Evolutionary conservation across 2,797 vertebrate genomes (phyloP).

Genomic region (Meriones psammophilus): DNA sequence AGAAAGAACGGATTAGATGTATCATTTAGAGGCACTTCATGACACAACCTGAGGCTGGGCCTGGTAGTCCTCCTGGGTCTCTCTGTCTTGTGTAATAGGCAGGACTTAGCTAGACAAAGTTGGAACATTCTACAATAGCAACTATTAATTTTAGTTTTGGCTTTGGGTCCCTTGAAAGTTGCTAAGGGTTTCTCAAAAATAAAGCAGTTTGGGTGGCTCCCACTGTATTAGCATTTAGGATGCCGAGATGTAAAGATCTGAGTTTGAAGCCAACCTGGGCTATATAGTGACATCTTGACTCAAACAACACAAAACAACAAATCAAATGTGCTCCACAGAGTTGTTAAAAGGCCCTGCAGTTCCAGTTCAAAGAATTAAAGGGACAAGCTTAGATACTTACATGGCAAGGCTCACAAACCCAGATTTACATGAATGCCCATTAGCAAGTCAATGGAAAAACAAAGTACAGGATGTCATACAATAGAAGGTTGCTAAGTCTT

Average conservation of each 20-base stretch:
- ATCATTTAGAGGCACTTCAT: background rate
- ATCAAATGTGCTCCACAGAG: background rate
- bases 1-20: background rate
- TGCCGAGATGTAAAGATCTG: background rate
- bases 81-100: background rate
- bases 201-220: background rate
- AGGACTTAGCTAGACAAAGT: background rate
- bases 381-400: background rate
- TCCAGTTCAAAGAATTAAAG: background rate
- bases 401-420: background rate
- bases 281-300: background rate
- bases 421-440: background rate
- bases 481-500: background rate
- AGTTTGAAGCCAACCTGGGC: background rate
- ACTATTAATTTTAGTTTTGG: background rate
- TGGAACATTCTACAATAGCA: background rate
- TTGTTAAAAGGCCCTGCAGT: background rate
- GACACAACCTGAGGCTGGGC: background rate
- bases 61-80: background rate
- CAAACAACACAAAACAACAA: background rate
- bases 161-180: background rate
- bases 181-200: conserved; percentile 30
- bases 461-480: background rate
- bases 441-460: background rate
- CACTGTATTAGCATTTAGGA: too few species aligned